Conservation (phyloP, 2,888 invertebrate genomes). For the Zonitis immaculata region DNA sequence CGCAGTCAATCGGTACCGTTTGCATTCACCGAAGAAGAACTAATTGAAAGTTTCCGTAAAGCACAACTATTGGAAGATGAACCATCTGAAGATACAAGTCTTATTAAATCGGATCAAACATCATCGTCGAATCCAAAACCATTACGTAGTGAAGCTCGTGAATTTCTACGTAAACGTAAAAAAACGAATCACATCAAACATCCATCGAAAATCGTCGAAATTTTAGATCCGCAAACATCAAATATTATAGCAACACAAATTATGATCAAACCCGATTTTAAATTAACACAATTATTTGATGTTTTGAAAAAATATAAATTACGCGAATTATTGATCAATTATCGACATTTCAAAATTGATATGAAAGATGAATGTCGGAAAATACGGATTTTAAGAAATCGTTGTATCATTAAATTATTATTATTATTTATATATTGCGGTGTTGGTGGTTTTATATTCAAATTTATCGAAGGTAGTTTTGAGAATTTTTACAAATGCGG, state of each 20-base stretch:
- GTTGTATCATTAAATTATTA: conserved; percentile 65
- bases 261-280: conserved; percentile 28
- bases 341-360: conserved; percentile 57
- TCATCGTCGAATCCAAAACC: conserved; percentile 29
- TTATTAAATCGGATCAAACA: conserved; percentile 29
- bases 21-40: conserved; percentile 56
- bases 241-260: conserved; percentile 37
- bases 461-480: conserved; percentile 77
- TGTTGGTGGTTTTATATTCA: conserved; percentile 70
- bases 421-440: conserved; percentile 70
- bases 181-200: conserved; percentile 25
- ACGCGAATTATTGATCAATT: conserved; percentile 50
- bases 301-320: conserved; percentile 41
- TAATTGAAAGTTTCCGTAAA: conserved; percentile 52
- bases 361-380: conserved; percentile 55
- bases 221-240: conserved; percentile 41
- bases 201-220: conserved; percentile 41
- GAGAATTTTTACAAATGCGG: conserved; percentile 86
- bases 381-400: conserved; percentile 57
- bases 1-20: conserved; percentile 56
- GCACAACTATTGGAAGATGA: conserved; percentile 47
- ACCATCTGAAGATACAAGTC: conserved; percentile 33
- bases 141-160: conserved; percentile 41
- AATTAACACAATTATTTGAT: conserved; percentile 31
- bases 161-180: conserved; percentile 33